Conservation (phyloP, 2,888 invertebrate species). For the Chrysolina oricalcia region DNA sequence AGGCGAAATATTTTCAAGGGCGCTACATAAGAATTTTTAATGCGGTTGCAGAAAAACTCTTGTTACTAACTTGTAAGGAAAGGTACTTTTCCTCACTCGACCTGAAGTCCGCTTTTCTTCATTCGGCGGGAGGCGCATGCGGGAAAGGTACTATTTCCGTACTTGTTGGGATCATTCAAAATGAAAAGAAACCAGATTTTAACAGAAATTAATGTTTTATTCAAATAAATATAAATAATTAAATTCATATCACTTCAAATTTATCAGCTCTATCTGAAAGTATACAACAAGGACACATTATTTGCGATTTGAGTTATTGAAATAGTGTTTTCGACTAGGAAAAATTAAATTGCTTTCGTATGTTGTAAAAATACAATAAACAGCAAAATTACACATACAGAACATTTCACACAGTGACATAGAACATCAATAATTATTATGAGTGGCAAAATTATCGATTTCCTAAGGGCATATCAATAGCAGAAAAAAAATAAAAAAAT, state of each 20-base stretch:
- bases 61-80: too few species aligned
- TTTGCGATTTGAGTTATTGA: constrained; percentile 52
- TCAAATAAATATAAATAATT: constrained; percentile 39
- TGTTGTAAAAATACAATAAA: constrained; percentile 21
- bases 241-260: constrained; percentile 20
- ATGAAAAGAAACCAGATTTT: neutral
- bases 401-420: neutral
- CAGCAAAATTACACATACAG: neutral
- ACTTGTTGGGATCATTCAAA: neutral
- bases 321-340: constrained; percentile 45
- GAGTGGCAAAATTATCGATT: neutral
- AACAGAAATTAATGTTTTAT: constrained; percentile 39
- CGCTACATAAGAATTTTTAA: too few species aligned
- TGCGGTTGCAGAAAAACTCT: too few species aligned
- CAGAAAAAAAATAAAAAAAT: too few species aligned
- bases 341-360: constrained; percentile 44
- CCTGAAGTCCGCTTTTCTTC: too few species aligned
- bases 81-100: too few species aligned
- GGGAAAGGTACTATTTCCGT: neutral
- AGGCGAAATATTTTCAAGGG: too few species aligned
- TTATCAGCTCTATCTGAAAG: constrained; percentile 18
- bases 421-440: neutral
- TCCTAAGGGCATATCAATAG: neutral
- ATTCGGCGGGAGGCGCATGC: too few species aligned
- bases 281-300: constrained; percentile 45